Percentiles rank a stretch among this genome's conserved stretches.
phyloP scores from a whole-genome alignment of 53 echinoderm and acorn worm species.

The Antedon mediterranea region DNA sequence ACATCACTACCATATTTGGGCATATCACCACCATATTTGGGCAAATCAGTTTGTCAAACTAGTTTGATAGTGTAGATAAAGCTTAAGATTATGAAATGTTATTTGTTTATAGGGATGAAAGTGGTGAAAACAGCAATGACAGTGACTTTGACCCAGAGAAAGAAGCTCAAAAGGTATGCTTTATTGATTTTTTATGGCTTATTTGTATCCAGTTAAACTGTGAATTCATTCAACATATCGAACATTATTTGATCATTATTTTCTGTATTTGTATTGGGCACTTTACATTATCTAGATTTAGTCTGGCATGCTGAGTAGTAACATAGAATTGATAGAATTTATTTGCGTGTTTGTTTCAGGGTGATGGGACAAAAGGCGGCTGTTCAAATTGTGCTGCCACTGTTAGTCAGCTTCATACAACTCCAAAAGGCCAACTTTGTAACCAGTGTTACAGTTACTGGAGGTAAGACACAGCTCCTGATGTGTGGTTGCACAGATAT shows the following conservation, averaged over 20 bases:
- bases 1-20: too few species aligned
- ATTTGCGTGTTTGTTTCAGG: constrained; percentile 6
- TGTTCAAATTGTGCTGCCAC: constrained; percentile 84
- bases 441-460: constrained; percentile 99
- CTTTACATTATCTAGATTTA: too few species aligned
- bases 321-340: too few species aligned
- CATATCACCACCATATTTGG: too few species aligned
- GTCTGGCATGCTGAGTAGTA: too few species aligned
- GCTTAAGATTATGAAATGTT: too few species aligned
- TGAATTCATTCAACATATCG: too few species aligned
- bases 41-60: too few species aligned
- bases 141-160: constrained; percentile 10
- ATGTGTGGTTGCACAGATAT: background rate
- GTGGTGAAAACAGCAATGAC: background rate
- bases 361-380: constrained; percentile 46
- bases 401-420: constrained; percentile 77
- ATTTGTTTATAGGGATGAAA: background rate
- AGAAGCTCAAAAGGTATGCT: background rate
- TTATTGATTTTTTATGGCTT: background rate
- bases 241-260: too few species aligned
- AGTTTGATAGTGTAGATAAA: too few species aligned
- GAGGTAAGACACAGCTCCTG: constrained; percentile 72
- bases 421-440: constrained; percentile 77
- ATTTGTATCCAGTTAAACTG: too few species aligned
- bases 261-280: too few species aligned